Evolutionary conservation across 2,113 vertebrate species (phyloP).

Genomic region (Aegotheles bennettii): DNA sequence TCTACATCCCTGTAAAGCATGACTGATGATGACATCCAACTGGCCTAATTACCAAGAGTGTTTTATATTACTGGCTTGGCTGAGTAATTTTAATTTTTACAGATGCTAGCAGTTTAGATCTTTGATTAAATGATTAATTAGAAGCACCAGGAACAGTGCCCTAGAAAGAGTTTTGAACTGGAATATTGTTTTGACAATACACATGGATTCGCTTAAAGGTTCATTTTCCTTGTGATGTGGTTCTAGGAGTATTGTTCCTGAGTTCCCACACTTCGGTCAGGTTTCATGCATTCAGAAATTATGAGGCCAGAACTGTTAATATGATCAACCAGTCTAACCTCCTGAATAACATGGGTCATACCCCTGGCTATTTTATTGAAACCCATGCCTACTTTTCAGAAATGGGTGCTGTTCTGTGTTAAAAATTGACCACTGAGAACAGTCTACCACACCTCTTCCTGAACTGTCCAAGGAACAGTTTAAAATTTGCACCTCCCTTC

Average conservation of each 20-base stretch:
- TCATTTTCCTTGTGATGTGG: neutral
- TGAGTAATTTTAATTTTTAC: slow-evolving; percentile 10
- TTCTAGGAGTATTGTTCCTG: neutral
- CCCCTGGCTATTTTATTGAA: neutral
- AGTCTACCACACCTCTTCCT: neutral
- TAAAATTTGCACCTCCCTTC: neutral
- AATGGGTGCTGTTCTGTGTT: neutral
- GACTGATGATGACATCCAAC: neutral
- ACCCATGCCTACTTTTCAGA: neutral
- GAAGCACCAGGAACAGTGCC: neutral
- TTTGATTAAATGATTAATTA: neutral
- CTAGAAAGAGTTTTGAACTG: neutral
- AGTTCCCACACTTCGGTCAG: neutral
- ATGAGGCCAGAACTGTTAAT: neutral
- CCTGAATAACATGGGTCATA: neutral
- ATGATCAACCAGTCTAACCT: neutral
- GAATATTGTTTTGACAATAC: neutral
- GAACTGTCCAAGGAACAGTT: neutral
- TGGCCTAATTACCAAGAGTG: neutral
- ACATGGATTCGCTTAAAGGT: neutral
- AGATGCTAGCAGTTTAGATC: neutral
- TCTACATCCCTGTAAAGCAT: neutral
- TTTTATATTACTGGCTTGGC: neutral
- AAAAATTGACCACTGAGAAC: neutral
- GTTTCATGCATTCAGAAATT: neutral